These are phyloP conservation scores for Syngnathus acus DNA, from an alignment of 2,797 vertebrate species.

Conservation along the genomic window DNA sequence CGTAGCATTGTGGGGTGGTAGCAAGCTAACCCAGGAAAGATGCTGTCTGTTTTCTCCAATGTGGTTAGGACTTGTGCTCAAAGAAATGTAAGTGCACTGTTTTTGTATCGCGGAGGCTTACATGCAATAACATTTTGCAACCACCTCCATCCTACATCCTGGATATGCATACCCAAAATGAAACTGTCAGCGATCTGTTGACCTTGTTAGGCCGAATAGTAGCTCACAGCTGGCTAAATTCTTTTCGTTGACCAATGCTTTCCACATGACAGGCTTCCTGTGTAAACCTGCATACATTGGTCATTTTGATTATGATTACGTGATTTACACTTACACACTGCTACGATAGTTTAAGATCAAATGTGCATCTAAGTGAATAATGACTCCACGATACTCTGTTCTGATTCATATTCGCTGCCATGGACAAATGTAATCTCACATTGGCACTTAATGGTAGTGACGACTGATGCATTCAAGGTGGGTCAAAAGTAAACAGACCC, in stretches of 20 bases:
- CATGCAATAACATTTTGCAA: fast-evolving
- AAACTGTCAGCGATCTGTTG: slow-evolving; percentile 30
- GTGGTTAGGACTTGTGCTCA: slow-evolving; percentile 59
- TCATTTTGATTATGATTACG: neutral
- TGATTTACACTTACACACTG: neutral
- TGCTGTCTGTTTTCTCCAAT: slow-evolving; percentile 66
- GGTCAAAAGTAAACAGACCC: no score
- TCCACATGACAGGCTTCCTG: neutral
- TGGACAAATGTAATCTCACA: no score
- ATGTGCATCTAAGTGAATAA: neutral
- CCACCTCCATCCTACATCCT: fast-evolving
- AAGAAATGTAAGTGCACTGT: slow-evolving; percentile 60
- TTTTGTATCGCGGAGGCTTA: neutral
- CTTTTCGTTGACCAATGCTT: neutral
- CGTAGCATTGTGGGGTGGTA: slow-evolving; percentile 12
- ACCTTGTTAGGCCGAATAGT: slow-evolving; percentile 57
- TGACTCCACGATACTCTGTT: neutral
- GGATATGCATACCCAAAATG: neutral
- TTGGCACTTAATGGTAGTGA: no score
- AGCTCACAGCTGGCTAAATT: slow-evolving; percentile 21
- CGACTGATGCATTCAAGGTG: no score
- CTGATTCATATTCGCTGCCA: no score
- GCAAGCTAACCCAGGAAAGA: slow-evolving; percentile 43
- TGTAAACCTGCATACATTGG: neutral
- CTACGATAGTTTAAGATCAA: neutral